phyloP scores from a whole-genome alignment of 2,797 vertebrate species.

The Notolepis coatsorum region DNA sequence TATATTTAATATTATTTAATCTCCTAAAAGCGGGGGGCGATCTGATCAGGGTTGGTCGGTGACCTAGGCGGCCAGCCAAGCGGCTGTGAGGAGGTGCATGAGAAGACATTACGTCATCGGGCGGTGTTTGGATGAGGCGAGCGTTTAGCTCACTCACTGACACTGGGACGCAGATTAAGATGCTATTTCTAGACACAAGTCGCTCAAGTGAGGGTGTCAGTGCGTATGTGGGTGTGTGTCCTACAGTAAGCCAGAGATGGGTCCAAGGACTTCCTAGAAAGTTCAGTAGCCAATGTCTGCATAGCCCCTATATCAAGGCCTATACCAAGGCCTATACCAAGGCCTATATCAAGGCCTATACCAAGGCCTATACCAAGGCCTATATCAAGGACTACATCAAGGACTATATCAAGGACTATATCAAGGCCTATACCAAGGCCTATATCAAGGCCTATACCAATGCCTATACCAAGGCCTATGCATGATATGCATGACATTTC shows the following conservation, averaged over 20 bases:
- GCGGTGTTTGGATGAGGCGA: constrained; percentile 45
- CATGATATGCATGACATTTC: no score
- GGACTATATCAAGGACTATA: no score
- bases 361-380: no score
- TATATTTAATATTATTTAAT: no score
- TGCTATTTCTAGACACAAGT: constrained; percentile 64
- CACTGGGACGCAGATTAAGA: constrained; percentile 61
- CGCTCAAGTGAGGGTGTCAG: constrained; percentile 32
- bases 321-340: no score
- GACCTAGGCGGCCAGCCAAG: constrained; percentile 55
- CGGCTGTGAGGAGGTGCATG: constrained; percentile 56
- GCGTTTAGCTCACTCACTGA: constrained; percentile 41
- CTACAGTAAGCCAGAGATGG: not conserved
- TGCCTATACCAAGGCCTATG: no score
- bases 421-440: no score
- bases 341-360: no score
- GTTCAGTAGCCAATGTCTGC: constrained; percentile 12
- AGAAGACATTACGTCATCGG: constrained; percentile 52
- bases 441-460: no score
- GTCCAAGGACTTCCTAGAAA: constrained; percentile 42
- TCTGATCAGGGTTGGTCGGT: constrained; percentile 32
- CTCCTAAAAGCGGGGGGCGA: no score
- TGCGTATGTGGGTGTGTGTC: constrained; percentile 24
- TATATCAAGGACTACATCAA: no score
- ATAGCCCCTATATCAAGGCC: no score